Conservation (phyloP, 2,113 vertebrate genomes). For the Rhadina sibilatrix region DNA sequence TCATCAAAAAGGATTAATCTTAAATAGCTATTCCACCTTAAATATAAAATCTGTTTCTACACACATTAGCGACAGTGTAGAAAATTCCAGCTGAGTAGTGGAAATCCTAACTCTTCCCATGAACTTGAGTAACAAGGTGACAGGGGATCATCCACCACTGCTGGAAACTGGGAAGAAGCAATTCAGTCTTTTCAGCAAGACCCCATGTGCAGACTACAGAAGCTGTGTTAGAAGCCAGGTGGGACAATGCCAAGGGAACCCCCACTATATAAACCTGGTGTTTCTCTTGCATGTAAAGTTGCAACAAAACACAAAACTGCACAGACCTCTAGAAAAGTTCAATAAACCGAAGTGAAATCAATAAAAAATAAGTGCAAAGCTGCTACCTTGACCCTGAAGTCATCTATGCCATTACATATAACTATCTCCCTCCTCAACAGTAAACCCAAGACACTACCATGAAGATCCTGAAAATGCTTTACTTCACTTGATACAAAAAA, state of each 20-base stretch:
- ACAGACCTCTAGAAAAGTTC: background rate
- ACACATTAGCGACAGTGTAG: background rate
- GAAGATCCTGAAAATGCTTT: background rate
- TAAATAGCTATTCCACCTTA: background rate
- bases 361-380: background rate
- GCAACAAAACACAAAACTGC: background rate
- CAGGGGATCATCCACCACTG: background rate
- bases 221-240: background rate
- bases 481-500: background rate
- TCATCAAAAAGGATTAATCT: background rate
- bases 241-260: background rate
- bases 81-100: background rate
- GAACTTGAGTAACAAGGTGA: background rate
- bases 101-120: background rate
- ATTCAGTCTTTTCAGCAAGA: background rate
- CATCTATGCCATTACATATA: background rate
- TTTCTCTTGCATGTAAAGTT: background rate
- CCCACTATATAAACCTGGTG: background rate
- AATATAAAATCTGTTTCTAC: background rate
- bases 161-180: background rate
- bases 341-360: background rate
- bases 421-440: background rate
- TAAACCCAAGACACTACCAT: background rate
- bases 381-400: background rate
- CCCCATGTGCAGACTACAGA: accelerated